Base-by-base conservation (phyloP, 2,113 vertebrate genomes). In the Malaclemys terrapin region DNA sequence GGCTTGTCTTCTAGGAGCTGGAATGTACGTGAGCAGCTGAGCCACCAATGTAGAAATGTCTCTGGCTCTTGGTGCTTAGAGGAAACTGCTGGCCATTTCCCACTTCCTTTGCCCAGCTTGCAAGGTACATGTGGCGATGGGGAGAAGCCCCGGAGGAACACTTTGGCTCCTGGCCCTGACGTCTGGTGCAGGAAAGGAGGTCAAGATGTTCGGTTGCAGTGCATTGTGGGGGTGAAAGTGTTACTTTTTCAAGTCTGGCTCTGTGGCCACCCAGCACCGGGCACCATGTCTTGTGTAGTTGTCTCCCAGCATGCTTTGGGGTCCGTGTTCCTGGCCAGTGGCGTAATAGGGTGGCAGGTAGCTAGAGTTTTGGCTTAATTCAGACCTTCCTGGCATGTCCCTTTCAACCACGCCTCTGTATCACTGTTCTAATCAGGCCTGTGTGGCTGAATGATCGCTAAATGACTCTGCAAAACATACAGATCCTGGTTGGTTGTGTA, bases 41-140 rank as follows among this genome's bases (percentile, higher is more conserved):
- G 6, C 35, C 12, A 24, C 35, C 0, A 0, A n/a, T 29, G 82
- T 27, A 0, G 29, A 19, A 5, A 3, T 52, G 53, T 57, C 81
- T 8, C 24, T 17, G 78, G 84, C 49, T 38, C 47, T 50, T 1
- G 5, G 49, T 5, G 62, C 12, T 25, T 17, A 25, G 38, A 54
- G 59, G 79, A 22, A 49, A 9, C 1, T 0, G 14, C 62, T 69
- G 24, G n/a, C 31, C 47, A 8, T 72, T 53, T 52, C 6, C 50
- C 75, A 7, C 42, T 78, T 78, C 6, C 42, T 78, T 8, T 42
- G 25, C n/a, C 6, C 16, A 22, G 10, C 25, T 27, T 42, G 84
- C 35, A 47, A 45, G 8, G 19, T 9, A 27, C 5, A 13, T 5
- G 3, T 19, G 19, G 35, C n/a, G 16, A 14, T 20, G 49, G 49